These are phyloP conservation scores for Cladopsammia gracilis DNA, from an alignment of 64 coral and sea anemone genomes.

Conservation along the genomic window DNA sequence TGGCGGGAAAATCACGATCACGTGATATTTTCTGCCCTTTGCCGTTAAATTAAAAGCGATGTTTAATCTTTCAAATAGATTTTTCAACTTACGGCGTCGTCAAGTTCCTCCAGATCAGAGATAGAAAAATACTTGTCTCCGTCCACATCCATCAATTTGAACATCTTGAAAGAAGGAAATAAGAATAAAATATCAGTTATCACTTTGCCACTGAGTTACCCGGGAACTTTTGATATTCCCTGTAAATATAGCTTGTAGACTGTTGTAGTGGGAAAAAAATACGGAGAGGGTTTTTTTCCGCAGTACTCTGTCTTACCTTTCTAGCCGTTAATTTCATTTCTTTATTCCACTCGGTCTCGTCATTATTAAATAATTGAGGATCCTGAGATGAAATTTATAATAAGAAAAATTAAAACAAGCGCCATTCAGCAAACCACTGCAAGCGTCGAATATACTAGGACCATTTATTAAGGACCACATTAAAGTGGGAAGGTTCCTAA, in stretches of 20 bases:
- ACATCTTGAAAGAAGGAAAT: not conserved
- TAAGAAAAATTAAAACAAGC: not conserved
- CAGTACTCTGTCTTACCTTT: not conserved
- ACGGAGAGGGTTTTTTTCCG: too few relatives aligned
- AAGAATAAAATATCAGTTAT: not conserved
- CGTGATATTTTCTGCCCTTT: too few relatives aligned
- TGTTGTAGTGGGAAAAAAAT: too few relatives aligned
- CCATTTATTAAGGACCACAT: too few relatives aligned
- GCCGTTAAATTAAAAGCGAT: too few relatives aligned
- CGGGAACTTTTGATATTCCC: too few relatives aligned
- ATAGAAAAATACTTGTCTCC: constrained; percentile 1
- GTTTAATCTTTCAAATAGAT: too few relatives aligned
- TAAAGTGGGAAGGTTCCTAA: too few relatives aligned
- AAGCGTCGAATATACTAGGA: too few relatives aligned
- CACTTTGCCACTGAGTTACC: too few relatives aligned
- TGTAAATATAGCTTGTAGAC: too few relatives aligned
- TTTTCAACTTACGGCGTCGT: not conserved
- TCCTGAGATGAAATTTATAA: not conserved
- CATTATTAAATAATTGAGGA: constrained; percentile 1
- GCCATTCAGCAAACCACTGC: not conserved
- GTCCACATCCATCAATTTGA: constrained; percentile 12
- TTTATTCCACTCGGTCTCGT: not conserved
- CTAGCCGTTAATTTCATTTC: constrained; percentile 5
- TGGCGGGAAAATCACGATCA: too few relatives aligned
- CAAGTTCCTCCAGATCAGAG: not conserved